phyloP scores from a whole-genome alignment of 2,113 vertebrate genomes.

The Donacobius atricapilla region DNA sequence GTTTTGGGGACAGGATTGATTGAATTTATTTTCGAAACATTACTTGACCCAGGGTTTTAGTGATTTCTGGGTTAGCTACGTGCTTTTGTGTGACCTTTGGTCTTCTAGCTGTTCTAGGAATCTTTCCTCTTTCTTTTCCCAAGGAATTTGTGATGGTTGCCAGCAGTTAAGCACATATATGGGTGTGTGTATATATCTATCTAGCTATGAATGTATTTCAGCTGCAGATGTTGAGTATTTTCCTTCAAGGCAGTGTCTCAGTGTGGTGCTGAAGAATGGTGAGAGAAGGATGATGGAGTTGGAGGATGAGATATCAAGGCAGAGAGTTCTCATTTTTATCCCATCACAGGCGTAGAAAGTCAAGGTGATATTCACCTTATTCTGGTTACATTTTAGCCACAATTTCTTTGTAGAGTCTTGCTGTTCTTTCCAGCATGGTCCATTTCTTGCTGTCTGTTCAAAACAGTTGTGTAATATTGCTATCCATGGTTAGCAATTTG shows the following conservation, averaged over 20 bases:
- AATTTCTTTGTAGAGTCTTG: not conserved
- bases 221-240: not conserved
- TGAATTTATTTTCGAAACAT: not conserved
- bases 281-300: not conserved
- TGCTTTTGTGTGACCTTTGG: not conserved
- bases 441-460: not conserved
- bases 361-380: not conserved
- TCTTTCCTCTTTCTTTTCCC: not conserved
- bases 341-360: not conserved
- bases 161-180: not conserved
- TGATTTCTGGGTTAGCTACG: not conserved
- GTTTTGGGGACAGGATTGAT: not conserved
- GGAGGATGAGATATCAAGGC: not conserved
- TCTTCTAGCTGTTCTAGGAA: not conserved
- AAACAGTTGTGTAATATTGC: not conserved
- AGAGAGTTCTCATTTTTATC: not conserved
- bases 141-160: not conserved
- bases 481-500: not conserved
- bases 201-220: not conserved
- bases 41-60: not conserved
- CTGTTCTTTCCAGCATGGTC: not conserved
- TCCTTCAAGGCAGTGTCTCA: not conserved
- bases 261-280: not conserved
- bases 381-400: not conserved
- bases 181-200: fast-evolving